Conservation (phyloP, 2,113 vertebrate species). For the Gracilinanus agilis region DNA sequence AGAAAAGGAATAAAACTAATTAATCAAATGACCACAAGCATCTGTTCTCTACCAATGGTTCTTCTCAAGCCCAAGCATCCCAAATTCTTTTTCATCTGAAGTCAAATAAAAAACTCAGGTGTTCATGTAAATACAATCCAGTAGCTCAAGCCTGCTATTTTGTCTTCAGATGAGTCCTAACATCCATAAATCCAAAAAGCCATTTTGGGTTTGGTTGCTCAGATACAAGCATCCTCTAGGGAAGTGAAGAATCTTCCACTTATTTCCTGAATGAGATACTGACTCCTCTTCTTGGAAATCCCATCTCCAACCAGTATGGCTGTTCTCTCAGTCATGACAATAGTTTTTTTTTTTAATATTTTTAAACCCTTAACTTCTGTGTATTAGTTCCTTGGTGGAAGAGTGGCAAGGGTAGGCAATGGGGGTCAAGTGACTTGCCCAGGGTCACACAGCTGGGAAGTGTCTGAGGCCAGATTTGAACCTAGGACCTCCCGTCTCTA, state of each 20-base stretch:
- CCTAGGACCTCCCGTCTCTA: no score
- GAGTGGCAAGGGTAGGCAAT: no score
- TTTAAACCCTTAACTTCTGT: no score
- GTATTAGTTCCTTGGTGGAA: no score
- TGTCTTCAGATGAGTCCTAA: not conserved
- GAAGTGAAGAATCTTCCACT: not conserved
- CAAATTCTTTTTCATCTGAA: not conserved
- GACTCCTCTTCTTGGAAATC: not conserved
- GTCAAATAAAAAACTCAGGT: not conserved
- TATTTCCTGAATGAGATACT: not conserved
- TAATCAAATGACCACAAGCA: not conserved
- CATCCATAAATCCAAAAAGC: not conserved
- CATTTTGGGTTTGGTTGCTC: not conserved
- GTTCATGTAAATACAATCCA: not conserved
- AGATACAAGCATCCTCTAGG: not conserved
- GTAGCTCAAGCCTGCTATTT: not conserved
- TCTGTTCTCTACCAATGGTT: not conserved
- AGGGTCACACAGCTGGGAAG: no score
- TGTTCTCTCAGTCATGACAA: not conserved
- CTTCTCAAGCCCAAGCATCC: not conserved
- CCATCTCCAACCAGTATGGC: not conserved
- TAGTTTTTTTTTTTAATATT: no score
- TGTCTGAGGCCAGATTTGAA: no score
- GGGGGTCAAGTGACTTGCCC: no score
- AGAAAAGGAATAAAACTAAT: not conserved